Conservation (phyloP, 1,140 invertebrate genomes). For the Camponotus vicinus region DNA sequence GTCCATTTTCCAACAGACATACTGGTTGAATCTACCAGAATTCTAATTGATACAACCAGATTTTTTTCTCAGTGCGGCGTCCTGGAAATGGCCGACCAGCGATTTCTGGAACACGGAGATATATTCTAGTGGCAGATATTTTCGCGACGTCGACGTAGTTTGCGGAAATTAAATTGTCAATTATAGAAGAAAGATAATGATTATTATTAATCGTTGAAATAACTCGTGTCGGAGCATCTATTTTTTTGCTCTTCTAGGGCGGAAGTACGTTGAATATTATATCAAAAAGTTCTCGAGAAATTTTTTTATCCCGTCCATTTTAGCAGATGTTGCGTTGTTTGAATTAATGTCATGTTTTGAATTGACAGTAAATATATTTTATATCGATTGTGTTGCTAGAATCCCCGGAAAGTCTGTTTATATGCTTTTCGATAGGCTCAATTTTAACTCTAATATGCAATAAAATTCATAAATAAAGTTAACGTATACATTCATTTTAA, state of each 20-base stretch:
- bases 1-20: no score
- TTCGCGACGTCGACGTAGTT: background rate
- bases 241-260: background rate
- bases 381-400: background rate
- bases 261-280: background rate
- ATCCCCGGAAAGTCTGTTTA: background rate
- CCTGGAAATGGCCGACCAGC: constrained; percentile 9
- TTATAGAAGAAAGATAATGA: background rate
- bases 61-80: background rate
- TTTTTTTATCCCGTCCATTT: background rate
- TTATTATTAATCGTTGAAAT: background rate
- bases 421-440: background rate
- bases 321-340: background rate
- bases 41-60: no score
- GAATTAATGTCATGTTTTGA: constrained; percentile 18
- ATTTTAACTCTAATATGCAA: background rate
- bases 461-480: constrained; percentile 4
- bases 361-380: constrained; percentile 50
- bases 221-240: background rate
- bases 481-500: background rate
- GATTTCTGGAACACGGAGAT: background rate
- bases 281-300: background rate
- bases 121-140: background rate
- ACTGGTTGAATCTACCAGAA: no score
- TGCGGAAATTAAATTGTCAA: constrained; percentile 23